Evolutionary conservation across 2,113 vertebrate genomes (phyloP), one percentile per base, ranked within the genome.

Genomic region (Choloepus hoffmanni): DNA sequence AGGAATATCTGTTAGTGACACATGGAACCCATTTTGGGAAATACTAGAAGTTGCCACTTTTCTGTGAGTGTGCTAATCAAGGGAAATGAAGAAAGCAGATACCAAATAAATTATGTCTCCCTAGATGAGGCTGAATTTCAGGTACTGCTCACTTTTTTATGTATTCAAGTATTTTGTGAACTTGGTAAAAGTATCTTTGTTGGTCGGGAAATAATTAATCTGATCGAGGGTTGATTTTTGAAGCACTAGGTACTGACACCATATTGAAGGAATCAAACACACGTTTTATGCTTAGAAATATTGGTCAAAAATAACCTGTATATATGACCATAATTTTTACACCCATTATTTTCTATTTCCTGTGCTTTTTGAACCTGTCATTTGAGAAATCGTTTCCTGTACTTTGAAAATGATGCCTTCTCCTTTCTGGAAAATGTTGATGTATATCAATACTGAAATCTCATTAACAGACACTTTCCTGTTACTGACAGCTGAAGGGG

Each of bases 371-470:
- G n/a, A 76, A 85, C 26, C 14, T 60, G 36, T 90, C 40, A 60
- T 78, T 93, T 83, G 94, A 89, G 62, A 97, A 92, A 95, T 92
- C 89, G 10, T 79, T 97, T 97, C 84, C 86, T 95, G 89, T 15
- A 77, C 36, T 60, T 84, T 95, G 93, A 81, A 96, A 96, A 89
- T 93, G 90, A 97, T 85, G 62, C 70, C 62, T 82, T 90, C 83
- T 94, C 65, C 53, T 96, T 97, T 95, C 92, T 88, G 96, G 95
- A 97, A 96, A 96, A 95, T 19, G 48, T 28, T 26, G 65, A 60
- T 84, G 43, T 86, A 86, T 89, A n/a, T 96, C 94, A 94, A 85
- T 77, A 85, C 40, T 13, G 30, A 96, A 97, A 97, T 96, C 67
- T 84, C 79, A 94, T 97, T 95, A 97, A 43, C 36, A 93, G 85